Conservation (phyloP, 2,888 invertebrate genomes). For the Invenusta paracnida region DNA sequence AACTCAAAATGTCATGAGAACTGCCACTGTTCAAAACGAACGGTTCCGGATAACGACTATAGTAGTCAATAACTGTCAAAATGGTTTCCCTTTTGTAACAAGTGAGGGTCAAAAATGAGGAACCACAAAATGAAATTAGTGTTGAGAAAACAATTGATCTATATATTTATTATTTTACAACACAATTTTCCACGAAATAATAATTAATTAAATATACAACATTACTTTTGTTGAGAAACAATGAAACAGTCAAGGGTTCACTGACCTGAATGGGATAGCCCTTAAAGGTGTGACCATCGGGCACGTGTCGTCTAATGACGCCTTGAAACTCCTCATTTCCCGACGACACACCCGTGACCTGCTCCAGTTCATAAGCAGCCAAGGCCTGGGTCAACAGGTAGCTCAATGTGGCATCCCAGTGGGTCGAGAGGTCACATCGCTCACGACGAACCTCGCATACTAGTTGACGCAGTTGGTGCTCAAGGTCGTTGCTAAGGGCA, state of each 20-base stretch:
- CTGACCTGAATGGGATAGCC: slow-evolving; percentile 31
- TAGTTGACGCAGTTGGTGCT: slow-evolving; percentile 55
- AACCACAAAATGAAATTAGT: too few relatives aligned
- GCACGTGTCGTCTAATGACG: slow-evolving; percentile 57
- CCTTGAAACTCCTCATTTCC: slow-evolving; percentile 61
- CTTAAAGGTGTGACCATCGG: slow-evolving; percentile 61
- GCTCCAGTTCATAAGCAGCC: slow-evolving; percentile 58
- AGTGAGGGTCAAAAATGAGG: not conserved
- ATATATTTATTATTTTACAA: too few relatives aligned
- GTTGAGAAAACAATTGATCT: too few relatives aligned
- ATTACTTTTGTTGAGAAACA: too few relatives aligned
- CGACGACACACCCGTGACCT: slow-evolving; percentile 56
- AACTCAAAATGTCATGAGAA: too few relatives aligned
- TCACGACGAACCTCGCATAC: slow-evolving; percentile 56
- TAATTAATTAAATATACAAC: too few relatives aligned
- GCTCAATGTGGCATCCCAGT: slow-evolving; percentile 60
- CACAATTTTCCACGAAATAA: too few relatives aligned
- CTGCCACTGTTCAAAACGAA: not conserved
- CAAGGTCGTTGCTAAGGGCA: slow-evolving; percentile 56
- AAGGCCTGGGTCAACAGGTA: slow-evolving; percentile 59
- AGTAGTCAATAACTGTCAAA: not conserved
- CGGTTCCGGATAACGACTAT: not conserved
- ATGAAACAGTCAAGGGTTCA: too few relatives aligned
- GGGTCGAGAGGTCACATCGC: slow-evolving; percentile 57
- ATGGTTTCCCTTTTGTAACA: not conserved